Percentiles rank a stretch among this genome's conserved stretches.
These are phyloP conservation scores for Myiopsitta monachus DNA, from an alignment of 2,113 vertebrate genomes.

Conservation along the genomic window DNA sequence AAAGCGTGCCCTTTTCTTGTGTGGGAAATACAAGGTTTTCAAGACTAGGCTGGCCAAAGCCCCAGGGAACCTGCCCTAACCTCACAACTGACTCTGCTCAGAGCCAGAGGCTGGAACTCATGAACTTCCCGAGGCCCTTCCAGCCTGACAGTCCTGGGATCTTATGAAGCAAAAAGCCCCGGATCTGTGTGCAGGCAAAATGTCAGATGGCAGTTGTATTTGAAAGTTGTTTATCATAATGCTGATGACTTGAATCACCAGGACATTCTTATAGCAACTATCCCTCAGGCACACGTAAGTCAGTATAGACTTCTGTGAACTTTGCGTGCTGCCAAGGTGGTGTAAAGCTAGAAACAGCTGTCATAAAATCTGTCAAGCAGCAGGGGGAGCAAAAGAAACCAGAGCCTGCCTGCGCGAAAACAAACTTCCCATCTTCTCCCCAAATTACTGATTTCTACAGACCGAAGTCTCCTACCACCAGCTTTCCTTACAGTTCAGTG, in stretches of 20 bases:
- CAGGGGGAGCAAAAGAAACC: conserved; percentile 19
- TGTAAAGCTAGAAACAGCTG: not conserved
- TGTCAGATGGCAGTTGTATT: rapidly evolving
- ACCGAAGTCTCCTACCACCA: not conserved
- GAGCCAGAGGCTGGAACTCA: not conserved
- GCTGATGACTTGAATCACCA: not conserved
- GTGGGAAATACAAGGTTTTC: not conserved
- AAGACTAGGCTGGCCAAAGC: not conserved
- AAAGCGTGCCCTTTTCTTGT: not conserved
- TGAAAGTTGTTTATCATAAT: not conserved
- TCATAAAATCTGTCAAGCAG: not conserved
- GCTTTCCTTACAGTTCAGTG: not conserved
- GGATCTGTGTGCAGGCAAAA: not conserved
- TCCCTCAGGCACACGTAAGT: not conserved
- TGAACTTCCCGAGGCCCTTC: not conserved
- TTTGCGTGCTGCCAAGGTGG: not conserved
- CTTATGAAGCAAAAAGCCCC: not conserved
- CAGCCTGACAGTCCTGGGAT: not conserved
- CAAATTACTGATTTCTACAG: not conserved
- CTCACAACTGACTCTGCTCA: not conserved
- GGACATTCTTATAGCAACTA: not conserved
- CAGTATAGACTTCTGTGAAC: not conserved
- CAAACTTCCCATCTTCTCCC: not conserved
- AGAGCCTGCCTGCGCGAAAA: not conserved
- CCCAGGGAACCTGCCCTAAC: not conserved